Percentiles rank a stretch among this genome's conserved stretches.
phyloP scores from a whole-genome alignment of 2,113 vertebrate species.

The Phasianus colchicus region DNA sequence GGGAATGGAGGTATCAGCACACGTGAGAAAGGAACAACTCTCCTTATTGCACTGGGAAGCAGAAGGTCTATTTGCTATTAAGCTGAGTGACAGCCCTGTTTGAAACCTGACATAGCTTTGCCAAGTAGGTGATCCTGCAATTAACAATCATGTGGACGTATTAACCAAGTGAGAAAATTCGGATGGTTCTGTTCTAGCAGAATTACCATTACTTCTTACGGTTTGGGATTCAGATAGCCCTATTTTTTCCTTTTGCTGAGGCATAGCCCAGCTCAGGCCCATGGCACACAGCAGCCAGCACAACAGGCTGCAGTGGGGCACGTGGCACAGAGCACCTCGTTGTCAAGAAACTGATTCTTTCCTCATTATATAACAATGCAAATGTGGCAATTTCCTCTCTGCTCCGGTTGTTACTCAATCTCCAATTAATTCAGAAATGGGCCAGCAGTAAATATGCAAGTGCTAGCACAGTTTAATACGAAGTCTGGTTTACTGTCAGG shows the following conservation, averaged over 20 bases:
- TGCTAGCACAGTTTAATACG: slow-evolving; percentile 2
- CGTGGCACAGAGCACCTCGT: background rate
- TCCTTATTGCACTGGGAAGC: background rate
- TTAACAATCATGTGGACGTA: background rate
- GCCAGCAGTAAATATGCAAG: slow-evolving; percentile 49
- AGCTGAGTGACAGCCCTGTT: background rate
- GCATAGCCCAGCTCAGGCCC: background rate
- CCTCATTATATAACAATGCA: slow-evolving; percentile 37
- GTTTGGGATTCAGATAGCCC: background rate
- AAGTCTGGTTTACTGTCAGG: slow-evolving; percentile 57
- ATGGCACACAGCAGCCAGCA: background rate
- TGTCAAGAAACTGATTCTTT: background rate
- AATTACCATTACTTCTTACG: background rate
- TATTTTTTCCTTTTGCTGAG: background rate
- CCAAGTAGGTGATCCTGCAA: background rate
- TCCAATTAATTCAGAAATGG: slow-evolving; percentile 53
- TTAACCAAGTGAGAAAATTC: background rate
- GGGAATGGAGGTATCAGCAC: background rate
- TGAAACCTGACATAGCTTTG: background rate
- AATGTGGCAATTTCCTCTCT: slow-evolving; percentile 53
- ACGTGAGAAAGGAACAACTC: background rate
- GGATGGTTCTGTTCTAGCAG: rapidly evolving
- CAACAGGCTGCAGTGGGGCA: background rate
- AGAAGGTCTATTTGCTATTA: background rate
- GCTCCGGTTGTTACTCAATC: slow-evolving; percentile 59